A percentile compares a stretch with the other conserved stretches of the same genome.
phyloP scores from a whole-genome alignment of 2,113 vertebrate species.

The Brachypodius melanocephalos region DNA sequence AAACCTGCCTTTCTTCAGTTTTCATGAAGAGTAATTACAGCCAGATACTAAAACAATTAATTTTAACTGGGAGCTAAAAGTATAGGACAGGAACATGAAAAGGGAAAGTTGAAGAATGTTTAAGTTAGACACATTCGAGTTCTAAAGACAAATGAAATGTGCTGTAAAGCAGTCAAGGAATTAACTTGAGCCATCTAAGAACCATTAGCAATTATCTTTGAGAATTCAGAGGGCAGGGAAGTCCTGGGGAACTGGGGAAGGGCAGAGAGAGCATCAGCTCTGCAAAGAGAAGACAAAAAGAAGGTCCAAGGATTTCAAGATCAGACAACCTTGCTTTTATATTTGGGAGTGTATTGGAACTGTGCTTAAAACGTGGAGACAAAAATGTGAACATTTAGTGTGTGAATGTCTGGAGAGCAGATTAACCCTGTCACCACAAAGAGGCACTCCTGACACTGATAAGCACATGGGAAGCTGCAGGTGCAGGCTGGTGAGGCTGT shows the following conservation, averaged over 20 bases:
- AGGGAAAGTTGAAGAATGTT: slow-evolving; percentile 11
- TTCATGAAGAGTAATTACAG: neutral
- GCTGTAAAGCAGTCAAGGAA: slow-evolving; percentile 29
- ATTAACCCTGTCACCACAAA: neutral
- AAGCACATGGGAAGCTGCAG: neutral
- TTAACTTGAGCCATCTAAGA: slow-evolving; percentile 24
- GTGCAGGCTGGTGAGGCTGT: accelerated
- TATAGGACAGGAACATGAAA: neutral
- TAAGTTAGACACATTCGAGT: neutral
- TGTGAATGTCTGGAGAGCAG: neutral
- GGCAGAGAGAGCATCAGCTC: neutral
- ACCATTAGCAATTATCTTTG: slow-evolving; percentile 33
- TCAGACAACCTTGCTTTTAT: neutral
- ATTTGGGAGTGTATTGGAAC: neutral
- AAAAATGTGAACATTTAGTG: neutral
- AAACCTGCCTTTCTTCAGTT: neutral
- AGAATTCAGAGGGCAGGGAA: neutral
- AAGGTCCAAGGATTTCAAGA: neutral
- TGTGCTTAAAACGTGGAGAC: neutral
- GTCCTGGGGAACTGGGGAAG: neutral
- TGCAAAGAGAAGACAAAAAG: neutral
- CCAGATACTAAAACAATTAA: slow-evolving; percentile 8
- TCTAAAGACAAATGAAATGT: slow-evolving; percentile 14
- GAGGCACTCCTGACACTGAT: neutral
- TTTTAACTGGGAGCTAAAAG: neutral